Percentiles rank a stretch among this genome's conserved stretches.
phyloP scores from a whole-genome alignment of 2,113 vertebrate species.

The Oxyruncus cristatus region DNA sequence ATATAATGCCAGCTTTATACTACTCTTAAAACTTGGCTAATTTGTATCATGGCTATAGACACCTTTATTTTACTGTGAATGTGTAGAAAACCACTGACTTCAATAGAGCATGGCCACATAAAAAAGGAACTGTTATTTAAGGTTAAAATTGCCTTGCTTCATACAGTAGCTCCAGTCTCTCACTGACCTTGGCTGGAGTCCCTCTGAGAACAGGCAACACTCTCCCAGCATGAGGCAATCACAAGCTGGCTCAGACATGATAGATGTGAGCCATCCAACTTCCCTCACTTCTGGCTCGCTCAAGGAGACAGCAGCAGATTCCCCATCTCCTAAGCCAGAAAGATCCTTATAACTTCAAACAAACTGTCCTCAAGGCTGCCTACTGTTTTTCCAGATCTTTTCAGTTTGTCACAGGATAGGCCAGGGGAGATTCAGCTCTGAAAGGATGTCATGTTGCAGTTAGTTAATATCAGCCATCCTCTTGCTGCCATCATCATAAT shows the following conservation, averaged over 20 bases:
- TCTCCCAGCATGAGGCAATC: not conserved
- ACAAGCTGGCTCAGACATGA: conserved; percentile 27
- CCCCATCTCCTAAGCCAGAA: not conserved
- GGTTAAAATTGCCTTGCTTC: not conserved
- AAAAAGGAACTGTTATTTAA: too few species aligned
- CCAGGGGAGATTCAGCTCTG: not conserved
- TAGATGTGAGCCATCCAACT: not conserved
- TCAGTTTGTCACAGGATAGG: not conserved
- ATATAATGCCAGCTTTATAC: not conserved
- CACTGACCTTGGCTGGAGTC: conserved; percentile 10
- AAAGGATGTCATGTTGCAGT: not conserved
- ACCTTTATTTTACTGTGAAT: not conserved
- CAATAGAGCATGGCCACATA: not conserved
- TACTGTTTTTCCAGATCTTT: not conserved
- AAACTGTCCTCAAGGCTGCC: not conserved
- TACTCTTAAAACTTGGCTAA: not conserved
- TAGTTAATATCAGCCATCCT: not conserved
- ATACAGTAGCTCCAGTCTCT: not conserved
- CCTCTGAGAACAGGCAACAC: not conserved
- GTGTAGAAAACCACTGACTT: not conserved
- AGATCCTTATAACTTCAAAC: conserved; percentile 4
- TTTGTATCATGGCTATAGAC: not conserved
- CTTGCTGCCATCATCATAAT: not conserved
- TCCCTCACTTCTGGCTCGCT: not conserved
- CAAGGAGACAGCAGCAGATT: not conserved